Conservation (phyloP, 2,797 vertebrate species). For the Acrocephalus scirpaceus region DNA sequence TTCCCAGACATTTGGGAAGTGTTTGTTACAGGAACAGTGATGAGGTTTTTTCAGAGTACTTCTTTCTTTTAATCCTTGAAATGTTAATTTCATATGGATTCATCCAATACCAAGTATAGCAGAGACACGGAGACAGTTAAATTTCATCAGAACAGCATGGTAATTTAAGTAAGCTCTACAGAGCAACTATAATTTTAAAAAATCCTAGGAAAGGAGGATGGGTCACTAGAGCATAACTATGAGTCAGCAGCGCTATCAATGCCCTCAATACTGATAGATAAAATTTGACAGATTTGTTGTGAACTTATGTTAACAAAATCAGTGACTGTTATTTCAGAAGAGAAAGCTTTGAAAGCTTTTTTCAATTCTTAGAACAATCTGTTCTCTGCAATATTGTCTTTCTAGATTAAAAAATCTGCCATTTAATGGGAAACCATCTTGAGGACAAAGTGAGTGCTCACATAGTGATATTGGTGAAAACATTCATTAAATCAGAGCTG, state of each 20-base stretch:
- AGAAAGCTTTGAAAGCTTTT: neutral
- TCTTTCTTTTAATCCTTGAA: neutral
- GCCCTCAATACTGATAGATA: neutral
- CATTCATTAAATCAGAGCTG: neutral
- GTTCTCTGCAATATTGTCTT: neutral
- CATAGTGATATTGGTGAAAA: neutral
- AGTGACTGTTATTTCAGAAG: neutral
- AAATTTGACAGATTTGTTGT: neutral
- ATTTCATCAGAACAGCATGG: neutral
- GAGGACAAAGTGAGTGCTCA: neutral
- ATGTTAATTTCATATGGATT: neutral
- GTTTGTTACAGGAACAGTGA: neutral
- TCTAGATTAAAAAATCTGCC: neutral
- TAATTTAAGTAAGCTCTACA: neutral
- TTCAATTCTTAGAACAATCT: neutral
- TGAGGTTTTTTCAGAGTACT: neutral
- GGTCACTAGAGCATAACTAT: neutral
- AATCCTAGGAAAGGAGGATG: neutral
- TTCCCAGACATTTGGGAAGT: neutral
- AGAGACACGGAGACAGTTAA: neutral
- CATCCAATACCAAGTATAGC: neutral
- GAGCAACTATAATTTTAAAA: neutral
- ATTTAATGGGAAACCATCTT: neutral
- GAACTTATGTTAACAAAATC: neutral
- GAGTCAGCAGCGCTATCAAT: neutral